Conservation (phyloP, 2,797 vertebrate genomes). For the Lepilemur septentrionalis region DNA sequence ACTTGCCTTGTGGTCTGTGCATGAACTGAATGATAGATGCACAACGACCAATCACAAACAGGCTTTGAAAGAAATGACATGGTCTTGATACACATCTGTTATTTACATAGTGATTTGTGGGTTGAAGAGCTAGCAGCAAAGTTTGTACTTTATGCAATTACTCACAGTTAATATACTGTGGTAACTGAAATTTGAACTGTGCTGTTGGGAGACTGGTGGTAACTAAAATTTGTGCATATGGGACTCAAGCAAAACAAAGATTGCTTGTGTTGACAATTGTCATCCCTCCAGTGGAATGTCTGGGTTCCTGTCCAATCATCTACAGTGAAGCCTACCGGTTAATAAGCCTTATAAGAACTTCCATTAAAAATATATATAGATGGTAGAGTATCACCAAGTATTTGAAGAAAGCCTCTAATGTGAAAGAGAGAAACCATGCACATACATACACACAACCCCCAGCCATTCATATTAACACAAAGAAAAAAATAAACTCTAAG, state of each 20-base stretch:
- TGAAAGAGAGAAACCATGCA: neutral
- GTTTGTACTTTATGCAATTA: slow-evolving; percentile 21
- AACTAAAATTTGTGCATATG: slow-evolving; percentile 27
- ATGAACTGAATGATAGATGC: slow-evolving; percentile 25
- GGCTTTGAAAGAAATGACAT: slow-evolving; percentile 29
- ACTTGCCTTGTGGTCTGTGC: slow-evolving; percentile 11
- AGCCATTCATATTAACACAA: neutral
- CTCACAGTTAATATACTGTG: slow-evolving; percentile 22
- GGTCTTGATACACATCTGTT: neutral
- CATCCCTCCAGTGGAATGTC: neutral
- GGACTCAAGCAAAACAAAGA: neutral
- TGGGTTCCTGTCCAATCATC: neutral
- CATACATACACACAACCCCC: neutral
- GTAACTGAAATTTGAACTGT: slow-evolving; percentile 42
- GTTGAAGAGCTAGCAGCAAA: slow-evolving; percentile 21
- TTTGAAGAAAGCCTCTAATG: neutral
- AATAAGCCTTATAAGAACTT: slow-evolving; percentile 28
- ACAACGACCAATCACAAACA: neutral
- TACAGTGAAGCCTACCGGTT: neutral
- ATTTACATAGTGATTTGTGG: neutral
- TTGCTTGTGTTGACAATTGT: neutral
- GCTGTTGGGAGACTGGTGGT: neutral
- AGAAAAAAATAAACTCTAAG: neutral
- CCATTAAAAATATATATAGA: slow-evolving; percentile 30
- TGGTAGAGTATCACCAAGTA: neutral